Evolutionary conservation across 2,888 invertebrate genomes (phyloP).

Genomic region (Agrilus mali): DNA sequence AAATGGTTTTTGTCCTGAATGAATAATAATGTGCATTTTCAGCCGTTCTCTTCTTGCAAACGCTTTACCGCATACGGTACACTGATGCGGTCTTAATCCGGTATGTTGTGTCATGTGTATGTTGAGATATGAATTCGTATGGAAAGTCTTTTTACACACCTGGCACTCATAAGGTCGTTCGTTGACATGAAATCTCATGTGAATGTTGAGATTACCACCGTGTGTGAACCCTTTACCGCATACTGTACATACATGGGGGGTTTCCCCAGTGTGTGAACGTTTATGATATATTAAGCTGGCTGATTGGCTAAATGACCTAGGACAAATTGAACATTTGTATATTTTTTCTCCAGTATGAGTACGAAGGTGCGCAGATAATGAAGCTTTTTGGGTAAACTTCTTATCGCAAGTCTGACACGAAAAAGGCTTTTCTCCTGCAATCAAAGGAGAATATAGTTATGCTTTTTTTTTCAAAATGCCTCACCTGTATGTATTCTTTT

Average conservation of each 20-base stretch:
- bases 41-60: constrained; percentile 40
- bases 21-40: constrained; percentile 40
- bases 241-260: constrained; percentile 20
- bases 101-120: constrained; percentile 24
- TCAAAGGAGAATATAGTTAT: too few species aligned
- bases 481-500: constrained; percentile 23
- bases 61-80: constrained; percentile 41
- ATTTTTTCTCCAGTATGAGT: constrained; percentile 22
- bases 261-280: constrained; percentile 21
- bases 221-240: constrained; percentile 22
- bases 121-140: constrained; percentile 24
- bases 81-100: constrained; percentile 25
- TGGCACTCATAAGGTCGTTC: constrained; percentile 22
- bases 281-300: constrained; percentile 20
- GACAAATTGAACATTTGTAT: constrained; percentile 19
- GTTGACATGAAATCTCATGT: constrained; percentile 24
- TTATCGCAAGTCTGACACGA: constrained; percentile 17
- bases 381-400: constrained; percentile 18
- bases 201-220: constrained; percentile 23
- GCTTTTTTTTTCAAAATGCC: too few species aligned
- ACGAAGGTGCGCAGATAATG: constrained; percentile 15
- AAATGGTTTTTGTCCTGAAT: constrained; percentile 46
- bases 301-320: constrained; percentile 22
- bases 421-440: constrained; percentile 19
- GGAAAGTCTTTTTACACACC: constrained; percentile 22